Evolutionary conservation across 2,113 vertebrate genomes (phyloP), one percentile per base, ranked within the genome.

Genomic region (Panthera uncia): DNA sequence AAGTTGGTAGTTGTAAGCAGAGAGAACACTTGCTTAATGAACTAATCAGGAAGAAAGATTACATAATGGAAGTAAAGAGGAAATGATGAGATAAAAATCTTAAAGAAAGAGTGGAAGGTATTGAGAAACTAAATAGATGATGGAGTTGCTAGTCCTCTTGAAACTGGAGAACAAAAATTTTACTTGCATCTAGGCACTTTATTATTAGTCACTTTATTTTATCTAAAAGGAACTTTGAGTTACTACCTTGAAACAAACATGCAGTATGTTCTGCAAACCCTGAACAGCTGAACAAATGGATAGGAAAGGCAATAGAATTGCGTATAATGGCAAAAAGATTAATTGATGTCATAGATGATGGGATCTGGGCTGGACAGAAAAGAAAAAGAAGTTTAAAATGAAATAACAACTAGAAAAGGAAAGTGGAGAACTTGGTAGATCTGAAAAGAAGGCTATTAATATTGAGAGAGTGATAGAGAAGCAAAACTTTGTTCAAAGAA

Each of bases 111-210:
- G 18, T 96, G 10, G 61, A 89, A 86, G n/a, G 3, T 69, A 52
- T 5, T 71, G 12, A 66, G 41, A 89, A 97, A 63, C 3, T 21
- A 78, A 4, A 4, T 23, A 63, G 33, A 68, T 33, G 15, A 74
- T 33, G 52, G 5, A 63, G 5, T 55, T 45, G 25, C 21, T 8
- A 76, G 33, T 76, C 9, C 7, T 27, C 14, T 5, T 66, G 36
- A 85, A 93, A 91, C 11, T 27, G 25, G 21, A 92, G 76, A 94
- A 93, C 2, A 91, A 96, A 88, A 69, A 57, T 66, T 93, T 80
- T n/a, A 76, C 2, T 41, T 85, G 13, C 3, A 61, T 66, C 18
- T 94, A 41, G 27, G 14, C 11, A 69, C 23, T 61, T 74, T 74
- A 21, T 74, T 48, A 48, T 31, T 25, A 76, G 31, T 69, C 31